Base-by-base conservation (phyloP, 2,797 vertebrate species). In the Bovichtus diacanthus region DNA sequence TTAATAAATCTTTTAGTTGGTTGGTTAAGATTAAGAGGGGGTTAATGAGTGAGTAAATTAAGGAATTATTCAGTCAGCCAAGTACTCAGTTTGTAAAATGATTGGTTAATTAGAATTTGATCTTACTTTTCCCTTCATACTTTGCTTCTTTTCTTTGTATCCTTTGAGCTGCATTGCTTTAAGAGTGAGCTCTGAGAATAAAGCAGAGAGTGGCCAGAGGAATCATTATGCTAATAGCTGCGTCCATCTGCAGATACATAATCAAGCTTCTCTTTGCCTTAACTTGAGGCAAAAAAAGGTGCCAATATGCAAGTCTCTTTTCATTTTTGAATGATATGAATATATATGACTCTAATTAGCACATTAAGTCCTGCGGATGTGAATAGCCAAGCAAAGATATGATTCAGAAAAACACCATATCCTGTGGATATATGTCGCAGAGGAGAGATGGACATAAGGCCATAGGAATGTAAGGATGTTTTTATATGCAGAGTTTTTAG, bases 181-280 rank as follows among this genome's bases (percentile, higher is more conserved):
- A 47, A 50, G 25, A 71, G 56, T 21, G 12, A 64, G 36, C 25
- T 72, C 46, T 25, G 31, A 10, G 72, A 74, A 54, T 73, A 63
- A 82, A 70, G 38, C 65, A 56, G 36, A 71, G 23, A 63, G 61
- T 64, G 70, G 66, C 38, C 54, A 74, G 66, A 78, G 59, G 50
- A 78, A 81, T 79, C 23, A 71, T 73, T 75, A 84, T 88, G 77
- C 74, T 83, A 80, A 87, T 83, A 69, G 67, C 64, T 60, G 73
- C 15, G 2, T 62, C 66, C 65, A 76, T 85, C 73, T 77, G 67
- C 71, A 79, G 43, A 78, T 58, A 67, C 47, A 55, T 78, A 61
- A 86, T 77, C 63, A 78, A 60, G 34, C 73, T 38, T 76, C 44
- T n/a, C 25, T 80, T 86, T n/a, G n/a, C n/a, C n/a, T n/a, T 75